Evolutionary conservation across 2,113 vertebrate genomes (phyloP), one percentile per base, ranked within the genome.

Genomic region (Speoplatyrhinus poulsoni): DNA sequence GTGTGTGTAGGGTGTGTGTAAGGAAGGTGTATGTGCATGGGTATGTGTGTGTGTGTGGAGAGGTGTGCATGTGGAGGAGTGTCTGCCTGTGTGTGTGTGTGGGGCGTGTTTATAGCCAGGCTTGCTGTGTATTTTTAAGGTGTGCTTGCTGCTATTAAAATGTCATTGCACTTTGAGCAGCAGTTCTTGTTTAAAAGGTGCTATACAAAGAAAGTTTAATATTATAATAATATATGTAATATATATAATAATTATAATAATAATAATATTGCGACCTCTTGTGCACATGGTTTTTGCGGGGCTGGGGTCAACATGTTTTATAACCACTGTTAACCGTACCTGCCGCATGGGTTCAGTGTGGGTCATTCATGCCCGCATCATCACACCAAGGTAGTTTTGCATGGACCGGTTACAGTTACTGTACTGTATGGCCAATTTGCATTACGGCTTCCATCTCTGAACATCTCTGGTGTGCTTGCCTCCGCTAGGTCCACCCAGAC

Each of bases 401-500:
- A 15, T 50, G 11, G 49, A 50, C 49, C 13, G 10, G 49, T 1
- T 50, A 12, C 13, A 55, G 12, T 54, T 54, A 1, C 10, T 13
- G 5, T 15, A 8, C 66, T 54, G 17, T 16, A 4, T 36, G 41
- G 70, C 3, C 10, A 19, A 10, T 19, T 12, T 9, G 16, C 36
- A 36, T 62, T 67, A 49, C 68, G 41, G 67, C 12, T 4, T 73
- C 72, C 65, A 59, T 62, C 61, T 57, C 57, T 66, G 10, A 76
- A 71, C 13, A 60, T 68, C 70, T 82, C 65, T 16, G 8, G 47
- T 82, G 19, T 68, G 15, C 8, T 53, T 67, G 71, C 48, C 26
- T 77, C 64, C 82, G 70, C 68, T 83, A 98, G 96, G 95, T 99
- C 65, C 96, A 99, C 86, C 97, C 96, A 19, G 96, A 98, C 79